Evolutionary conservation across 2,888 invertebrate species (phyloP), one percentile per base, ranked within the genome.

Genomic region (Nysson spinosus): DNA sequence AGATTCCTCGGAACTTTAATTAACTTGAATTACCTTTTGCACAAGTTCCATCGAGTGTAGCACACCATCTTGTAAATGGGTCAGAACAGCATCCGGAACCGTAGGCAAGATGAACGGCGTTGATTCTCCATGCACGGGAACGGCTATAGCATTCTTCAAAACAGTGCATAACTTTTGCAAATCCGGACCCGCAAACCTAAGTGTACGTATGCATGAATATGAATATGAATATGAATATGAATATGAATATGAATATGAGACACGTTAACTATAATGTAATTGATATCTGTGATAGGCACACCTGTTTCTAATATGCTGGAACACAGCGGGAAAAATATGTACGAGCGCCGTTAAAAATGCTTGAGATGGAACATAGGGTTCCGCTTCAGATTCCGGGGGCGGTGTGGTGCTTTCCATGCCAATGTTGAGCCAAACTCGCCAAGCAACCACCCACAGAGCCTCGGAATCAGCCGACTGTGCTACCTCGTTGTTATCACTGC

Each of bases 291-390:
- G 58, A n/a, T 12, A 54, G 12, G 3, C 88, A 86, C 72, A 94
- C 92, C 92, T 92, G 60, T 91, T 88, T 82, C 93, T 91, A 78
- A 97, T 95, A 81, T 96, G 96, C 73, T 95, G 95, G 89, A 97
- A 98, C 61, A 99, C 93, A 58, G 95, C 94, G 3, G 98, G 97
- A 87, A 99, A 98, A 83, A 98, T 97, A 88, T 98, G 97, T 72
- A 98, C 94, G 11, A 98, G 89, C 0, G 98, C 96, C 0, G 97
- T 97, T 51, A 99, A 91, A 89, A 97, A 99, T 65, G 95, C 94
- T 82, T 98, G 95, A 16, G 96, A 95, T 0, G 98, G 97, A 58
- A 96, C 91, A 88, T 96, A 97, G 67, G 92, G 88, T 86, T 95
- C 91, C 72, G 82, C 73, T 75, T 88, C 83, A n/a, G 85, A 83